Evolutionary conservation across 2,888 invertebrate genomes (phyloP).

Genomic region (Zootermopsis nevadensis): DNA sequence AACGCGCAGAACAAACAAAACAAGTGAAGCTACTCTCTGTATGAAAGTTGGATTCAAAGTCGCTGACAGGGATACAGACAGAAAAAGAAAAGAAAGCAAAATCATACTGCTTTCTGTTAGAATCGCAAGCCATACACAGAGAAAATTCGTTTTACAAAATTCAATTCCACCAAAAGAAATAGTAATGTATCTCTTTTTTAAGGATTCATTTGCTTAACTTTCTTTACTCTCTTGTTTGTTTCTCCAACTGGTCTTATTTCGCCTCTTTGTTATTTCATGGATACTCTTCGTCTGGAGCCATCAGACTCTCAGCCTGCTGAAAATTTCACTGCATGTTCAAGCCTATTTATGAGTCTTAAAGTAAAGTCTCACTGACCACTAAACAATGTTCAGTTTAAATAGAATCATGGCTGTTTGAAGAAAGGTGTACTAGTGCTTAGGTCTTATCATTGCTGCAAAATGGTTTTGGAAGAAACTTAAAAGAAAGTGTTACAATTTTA

Average conservation of each 20-base stretch:
- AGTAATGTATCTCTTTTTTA: constrained; percentile 23
- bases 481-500: too few relatives aligned
- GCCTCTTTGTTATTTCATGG: background rate
- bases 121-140: constrained; percentile 13
- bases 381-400: too few relatives aligned
- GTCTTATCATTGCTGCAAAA: too few relatives aligned
- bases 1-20: background rate
- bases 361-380: too few relatives aligned
- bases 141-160: constrained; percentile 31
- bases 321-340: background rate
- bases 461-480: too few relatives aligned
- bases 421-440: too few relatives aligned
- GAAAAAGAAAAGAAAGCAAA: background rate
- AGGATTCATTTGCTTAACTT: background rate
- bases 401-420: too few relatives aligned
- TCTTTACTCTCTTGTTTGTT: background rate
- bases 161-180: background rate
- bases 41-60: background rate
- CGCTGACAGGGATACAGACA: background rate
- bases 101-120: background rate
- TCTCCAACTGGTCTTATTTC: background rate
- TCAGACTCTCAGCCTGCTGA: background rate
- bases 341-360: too few relatives aligned
- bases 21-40: background rate
- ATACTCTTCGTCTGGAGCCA: background rate